These are phyloP conservation scores for Phortica okadai DNA, from an alignment of 2,888 invertebrate species.

Conservation along the genomic window DNA sequence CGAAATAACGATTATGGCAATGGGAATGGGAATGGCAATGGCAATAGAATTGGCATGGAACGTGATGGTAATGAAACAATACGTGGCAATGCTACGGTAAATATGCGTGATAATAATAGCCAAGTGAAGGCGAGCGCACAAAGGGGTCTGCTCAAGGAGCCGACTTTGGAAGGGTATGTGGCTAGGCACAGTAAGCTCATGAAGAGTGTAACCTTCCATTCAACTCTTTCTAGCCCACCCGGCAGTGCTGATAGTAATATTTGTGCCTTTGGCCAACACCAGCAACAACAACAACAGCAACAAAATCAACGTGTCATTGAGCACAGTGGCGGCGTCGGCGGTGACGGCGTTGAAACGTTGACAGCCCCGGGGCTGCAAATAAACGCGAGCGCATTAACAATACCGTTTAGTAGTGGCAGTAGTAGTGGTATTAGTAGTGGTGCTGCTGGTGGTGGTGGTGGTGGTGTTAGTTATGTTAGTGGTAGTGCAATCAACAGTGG, in stretches of 20 bases:
- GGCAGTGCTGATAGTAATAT: constrained; percentile 72
- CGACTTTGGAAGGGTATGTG: constrained; percentile 91
- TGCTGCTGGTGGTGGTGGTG: background rate
- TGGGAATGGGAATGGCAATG: background rate
- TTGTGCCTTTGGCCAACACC: constrained; percentile 5
- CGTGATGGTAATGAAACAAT: constrained; percentile 5
- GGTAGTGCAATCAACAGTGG: background rate
- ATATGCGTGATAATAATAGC: constrained; percentile 33
- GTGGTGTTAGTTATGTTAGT: background rate
- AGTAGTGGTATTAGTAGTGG: background rate
- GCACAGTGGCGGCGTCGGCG: constrained; percentile 7
- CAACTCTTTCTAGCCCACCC: constrained; percentile 89
- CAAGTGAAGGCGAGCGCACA: constrained; percentile 33
- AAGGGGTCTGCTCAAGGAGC: constrained; percentile 85
- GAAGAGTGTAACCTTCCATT: constrained; percentile 93
- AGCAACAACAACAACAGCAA: too few species aligned
- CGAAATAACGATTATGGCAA: background rate
- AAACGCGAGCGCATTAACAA: constrained; percentile 1
- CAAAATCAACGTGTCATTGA: too few species aligned
- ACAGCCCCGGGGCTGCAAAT: background rate
- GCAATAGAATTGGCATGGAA: background rate
- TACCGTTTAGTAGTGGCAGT: background rate
- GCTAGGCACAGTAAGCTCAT: constrained; percentile 91
- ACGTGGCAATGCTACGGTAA: too few species aligned
- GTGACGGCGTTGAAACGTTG: background rate